phyloP scores from a whole-genome alignment of 2,113 vertebrate genomes.

The Perca fluviatilis region DNA sequence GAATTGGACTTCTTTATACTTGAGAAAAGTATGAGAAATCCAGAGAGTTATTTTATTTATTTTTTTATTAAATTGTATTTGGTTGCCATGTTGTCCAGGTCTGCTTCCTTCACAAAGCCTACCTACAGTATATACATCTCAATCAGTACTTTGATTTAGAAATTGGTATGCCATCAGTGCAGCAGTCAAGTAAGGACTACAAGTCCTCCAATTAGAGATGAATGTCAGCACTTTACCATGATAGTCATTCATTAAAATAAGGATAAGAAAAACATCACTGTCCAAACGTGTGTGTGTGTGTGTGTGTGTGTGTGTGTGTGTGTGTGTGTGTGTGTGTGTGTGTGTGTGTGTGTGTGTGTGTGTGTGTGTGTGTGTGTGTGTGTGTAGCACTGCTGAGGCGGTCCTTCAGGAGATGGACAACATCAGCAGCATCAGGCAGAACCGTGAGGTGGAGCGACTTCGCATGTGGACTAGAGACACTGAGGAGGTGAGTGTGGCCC shows the following conservation, averaged over 20 bases:
- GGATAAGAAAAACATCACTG: neutral
- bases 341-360: no score
- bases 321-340: no score
- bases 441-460: constrained; percentile 96
- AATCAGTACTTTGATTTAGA: neutral
- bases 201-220: neutral
- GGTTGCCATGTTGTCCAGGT: neutral
- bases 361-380: neutral
- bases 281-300: neutral
- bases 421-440: constrained; percentile 96
- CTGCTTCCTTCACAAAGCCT: neutral
- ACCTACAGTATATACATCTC: neutral
- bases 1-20: neutral
- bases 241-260: neutral
- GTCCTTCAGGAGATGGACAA: constrained; percentile 99
- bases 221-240: neutral
- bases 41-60: no score
- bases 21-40: neutral
- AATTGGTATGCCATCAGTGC: neutral
- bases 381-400: constrained; percentile 93
- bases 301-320: no score
- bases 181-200: neutral
- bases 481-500: constrained; percentile 89
- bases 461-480: constrained; percentile 98
- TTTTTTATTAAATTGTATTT: neutral